These are phyloP conservation scores for Trogon surrucura DNA, from an alignment of 2,113 vertebrate species.

Conservation along the genomic window DNA sequence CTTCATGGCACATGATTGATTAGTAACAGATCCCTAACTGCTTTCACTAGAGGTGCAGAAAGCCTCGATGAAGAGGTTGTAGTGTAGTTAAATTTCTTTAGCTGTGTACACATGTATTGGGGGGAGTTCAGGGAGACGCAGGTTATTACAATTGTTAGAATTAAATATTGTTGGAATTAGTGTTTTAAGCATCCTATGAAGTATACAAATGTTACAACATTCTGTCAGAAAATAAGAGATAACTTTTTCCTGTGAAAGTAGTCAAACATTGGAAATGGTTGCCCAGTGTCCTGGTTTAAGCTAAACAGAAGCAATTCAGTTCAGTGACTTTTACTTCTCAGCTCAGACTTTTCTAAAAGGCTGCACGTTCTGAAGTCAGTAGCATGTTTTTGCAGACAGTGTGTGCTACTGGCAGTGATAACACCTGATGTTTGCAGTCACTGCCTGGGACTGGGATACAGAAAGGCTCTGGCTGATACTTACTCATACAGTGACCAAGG, in stretches of 20 bases:
- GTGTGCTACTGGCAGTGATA: no score
- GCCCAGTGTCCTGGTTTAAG: no score
- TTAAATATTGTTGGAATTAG: background rate
- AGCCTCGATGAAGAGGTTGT: background rate
- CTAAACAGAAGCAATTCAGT: no score
- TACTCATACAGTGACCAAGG: no score
- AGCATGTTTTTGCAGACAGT: no score
- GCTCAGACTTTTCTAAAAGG: no score
- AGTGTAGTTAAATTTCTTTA: background rate
- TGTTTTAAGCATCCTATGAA: background rate
- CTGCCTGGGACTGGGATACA: no score
- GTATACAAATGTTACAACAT: background rate
- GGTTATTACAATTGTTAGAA: background rate
- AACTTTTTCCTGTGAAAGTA: background rate
- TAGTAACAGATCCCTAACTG: background rate
- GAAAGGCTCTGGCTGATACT: no score
- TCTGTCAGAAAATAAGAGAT: background rate
- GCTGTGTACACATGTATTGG: background rate
- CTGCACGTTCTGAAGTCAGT: no score
- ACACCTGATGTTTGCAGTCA: no score
- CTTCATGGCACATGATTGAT: background rate
- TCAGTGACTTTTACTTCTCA: no score
- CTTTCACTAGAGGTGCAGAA: background rate
- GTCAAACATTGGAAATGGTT: background rate
- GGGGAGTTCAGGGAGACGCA: background rate